Percentiles rank a stretch among this genome's conserved stretches.
These are phyloP conservation scores for Semnornis frantzii DNA, from an alignment of 2,113 vertebrate species.

Conservation along the genomic window DNA sequence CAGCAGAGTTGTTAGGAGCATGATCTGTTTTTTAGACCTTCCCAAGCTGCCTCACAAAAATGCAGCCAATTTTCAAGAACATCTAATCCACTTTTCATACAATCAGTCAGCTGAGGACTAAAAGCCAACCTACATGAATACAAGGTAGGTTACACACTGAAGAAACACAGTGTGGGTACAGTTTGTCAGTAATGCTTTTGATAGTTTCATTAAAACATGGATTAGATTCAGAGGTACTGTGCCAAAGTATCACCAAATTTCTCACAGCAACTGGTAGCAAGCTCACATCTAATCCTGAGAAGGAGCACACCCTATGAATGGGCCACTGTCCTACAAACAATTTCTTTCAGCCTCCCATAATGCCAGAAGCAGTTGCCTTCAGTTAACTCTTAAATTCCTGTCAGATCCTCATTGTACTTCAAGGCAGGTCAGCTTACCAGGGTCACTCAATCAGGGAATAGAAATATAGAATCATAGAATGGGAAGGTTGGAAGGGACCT, in stretches of 20 bases:
- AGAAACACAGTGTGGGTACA: neutral
- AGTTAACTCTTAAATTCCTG: neutral
- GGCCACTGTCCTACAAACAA: neutral
- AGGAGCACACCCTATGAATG: neutral
- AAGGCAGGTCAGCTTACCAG: neutral
- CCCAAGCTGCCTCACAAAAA: neutral
- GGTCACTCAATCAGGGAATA: neutral
- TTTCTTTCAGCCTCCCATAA: neutral
- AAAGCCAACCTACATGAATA: neutral
- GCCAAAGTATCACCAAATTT: neutral
- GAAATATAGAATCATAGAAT: neutral
- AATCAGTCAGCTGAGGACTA: neutral
- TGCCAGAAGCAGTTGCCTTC: neutral
- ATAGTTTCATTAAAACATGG: neutral
- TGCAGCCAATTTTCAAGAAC: neutral
- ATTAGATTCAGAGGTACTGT: neutral
- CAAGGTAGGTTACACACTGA: neutral
- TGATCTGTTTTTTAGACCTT: neutral
- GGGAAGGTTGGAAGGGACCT: too few relatives aligned
- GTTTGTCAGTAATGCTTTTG: neutral
- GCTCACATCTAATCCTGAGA: neutral
- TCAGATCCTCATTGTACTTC: neutral
- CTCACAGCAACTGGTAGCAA: neutral
- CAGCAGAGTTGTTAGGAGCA: neutral
- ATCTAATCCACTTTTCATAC: neutral